Evolutionary conservation across 1,140 invertebrate species (phyloP).

Genomic region (Patella vulgata): DNA sequence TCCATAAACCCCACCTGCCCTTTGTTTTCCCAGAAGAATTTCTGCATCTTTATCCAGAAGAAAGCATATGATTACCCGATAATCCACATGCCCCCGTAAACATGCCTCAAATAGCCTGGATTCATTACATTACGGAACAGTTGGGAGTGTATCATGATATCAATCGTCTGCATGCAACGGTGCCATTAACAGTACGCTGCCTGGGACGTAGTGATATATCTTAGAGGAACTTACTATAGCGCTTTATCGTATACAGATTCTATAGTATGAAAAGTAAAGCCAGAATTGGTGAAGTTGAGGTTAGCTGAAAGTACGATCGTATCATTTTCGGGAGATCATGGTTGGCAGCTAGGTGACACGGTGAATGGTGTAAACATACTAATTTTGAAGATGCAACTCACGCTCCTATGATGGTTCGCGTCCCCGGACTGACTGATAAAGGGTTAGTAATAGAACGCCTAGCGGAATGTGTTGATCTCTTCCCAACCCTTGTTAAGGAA

Average conservation of each 20-base stretch:
- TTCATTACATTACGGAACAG: too few relatives aligned
- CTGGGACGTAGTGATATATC: neutral
- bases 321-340: neutral
- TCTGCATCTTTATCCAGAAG: too few relatives aligned
- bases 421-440: too few relatives aligned
- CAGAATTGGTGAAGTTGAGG: neutral
- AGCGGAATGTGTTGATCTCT: conserved; percentile 85
- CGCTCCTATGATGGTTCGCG: neutral
- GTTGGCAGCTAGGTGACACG: neutral
- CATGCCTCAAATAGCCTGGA: too few relatives aligned
- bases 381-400: conserved; percentile 1
- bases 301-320: too few relatives aligned
- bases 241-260: neutral
- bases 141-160: too few relatives aligned
- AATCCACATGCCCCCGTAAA: too few relatives aligned
- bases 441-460: too few relatives aligned
- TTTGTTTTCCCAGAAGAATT: conserved; percentile 81
- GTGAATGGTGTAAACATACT: too few relatives aligned
- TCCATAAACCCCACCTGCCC: conserved; percentile 89
- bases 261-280: neutral
- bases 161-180: too few relatives aligned
- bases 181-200: neutral
- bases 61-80: too few relatives aligned
- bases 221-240: neutral
- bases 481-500: too few relatives aligned